Evolutionary conservation across 2,888 invertebrate genomes (phyloP).

Genomic region (Hyalella azteca): DNA sequence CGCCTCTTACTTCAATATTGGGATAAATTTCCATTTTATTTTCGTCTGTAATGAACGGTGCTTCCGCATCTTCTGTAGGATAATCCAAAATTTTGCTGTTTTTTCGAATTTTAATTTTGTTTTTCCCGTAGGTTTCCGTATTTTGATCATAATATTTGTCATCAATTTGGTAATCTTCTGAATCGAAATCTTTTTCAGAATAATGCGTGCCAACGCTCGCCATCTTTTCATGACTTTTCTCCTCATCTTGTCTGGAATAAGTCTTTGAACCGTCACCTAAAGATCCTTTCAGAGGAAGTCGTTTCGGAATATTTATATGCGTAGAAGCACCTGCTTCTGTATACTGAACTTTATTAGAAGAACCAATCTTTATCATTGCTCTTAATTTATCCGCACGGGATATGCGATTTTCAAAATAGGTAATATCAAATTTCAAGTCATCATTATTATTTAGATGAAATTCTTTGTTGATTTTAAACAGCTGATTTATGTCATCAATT

Average conservation of each 20-base stretch:
- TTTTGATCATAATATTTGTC: too few species aligned
- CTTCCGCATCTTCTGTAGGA: slow-evolving; percentile 7
- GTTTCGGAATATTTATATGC: too few species aligned
- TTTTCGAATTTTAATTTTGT: neutral
- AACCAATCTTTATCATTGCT: neutral
- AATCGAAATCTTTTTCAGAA: too few species aligned
- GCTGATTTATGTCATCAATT: neutral
- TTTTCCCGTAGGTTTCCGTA: neutral
- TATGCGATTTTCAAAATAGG: neutral
- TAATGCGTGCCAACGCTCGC: too few species aligned
- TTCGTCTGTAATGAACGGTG: neutral
- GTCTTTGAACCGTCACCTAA: too few species aligned
- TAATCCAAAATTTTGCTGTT: slow-evolving; percentile 19
- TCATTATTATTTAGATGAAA: neutral
- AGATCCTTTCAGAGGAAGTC: too few species aligned
- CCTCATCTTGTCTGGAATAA: too few species aligned
- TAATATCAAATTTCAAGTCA: neutral
- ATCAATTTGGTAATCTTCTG: too few species aligned
- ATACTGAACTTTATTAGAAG: too few species aligned
- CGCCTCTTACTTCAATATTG: too few species aligned
- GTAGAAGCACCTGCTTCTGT: too few species aligned
- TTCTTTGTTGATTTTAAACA: slow-evolving; percentile 2
- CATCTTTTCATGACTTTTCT: too few species aligned
- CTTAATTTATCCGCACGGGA: slow-evolving; percentile 6
- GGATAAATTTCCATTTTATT: neutral